Evolutionary conservation across 2,888 invertebrate genomes (phyloP).

Genomic region (Trichopria drosophilae): DNA sequence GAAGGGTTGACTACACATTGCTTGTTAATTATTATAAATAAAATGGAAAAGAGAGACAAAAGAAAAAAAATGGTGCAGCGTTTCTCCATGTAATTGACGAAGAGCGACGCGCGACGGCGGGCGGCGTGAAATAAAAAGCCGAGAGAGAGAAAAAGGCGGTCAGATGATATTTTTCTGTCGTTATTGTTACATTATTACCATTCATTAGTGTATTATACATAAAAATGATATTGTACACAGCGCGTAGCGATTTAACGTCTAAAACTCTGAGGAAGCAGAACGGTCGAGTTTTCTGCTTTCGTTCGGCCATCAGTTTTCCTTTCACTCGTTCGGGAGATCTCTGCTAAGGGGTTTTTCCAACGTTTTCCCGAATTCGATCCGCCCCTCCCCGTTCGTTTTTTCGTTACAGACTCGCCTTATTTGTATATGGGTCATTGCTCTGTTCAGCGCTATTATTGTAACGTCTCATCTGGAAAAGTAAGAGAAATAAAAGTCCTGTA

Average conservation of each 20-base stretch:
- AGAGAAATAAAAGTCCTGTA: too few species aligned
- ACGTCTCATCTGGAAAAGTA: too few species aligned
- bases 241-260: conserved; percentile 15
- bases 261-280: conserved; percentile 9
- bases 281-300: too few species aligned
- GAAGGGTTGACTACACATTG: conserved; percentile 16
- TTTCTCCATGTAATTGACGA: too few species aligned
- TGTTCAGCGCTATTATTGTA: too few species aligned
- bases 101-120: conserved; percentile 8
- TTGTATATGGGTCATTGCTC: too few species aligned
- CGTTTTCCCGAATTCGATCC: too few species aligned
- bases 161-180: conserved; percentile 47
- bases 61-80: conserved; percentile 17
- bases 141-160: conserved; percentile 23
- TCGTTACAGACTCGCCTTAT: too few species aligned
- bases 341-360: too few species aligned
- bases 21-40: conserved; percentile 31
- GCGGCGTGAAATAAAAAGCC: conserved; percentile 6
- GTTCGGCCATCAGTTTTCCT: too few species aligned
- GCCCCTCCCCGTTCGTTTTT: too few species aligned
- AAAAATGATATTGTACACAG: conserved; percentile 16
- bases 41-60: conserved; percentile 8
- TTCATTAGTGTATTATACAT: conserved; percentile 28
- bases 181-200: conserved; percentile 40
- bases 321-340: too few species aligned